Evolutionary conservation across 2,888 invertebrate species (phyloP).

Genomic region (Sycophila texana): DNA sequence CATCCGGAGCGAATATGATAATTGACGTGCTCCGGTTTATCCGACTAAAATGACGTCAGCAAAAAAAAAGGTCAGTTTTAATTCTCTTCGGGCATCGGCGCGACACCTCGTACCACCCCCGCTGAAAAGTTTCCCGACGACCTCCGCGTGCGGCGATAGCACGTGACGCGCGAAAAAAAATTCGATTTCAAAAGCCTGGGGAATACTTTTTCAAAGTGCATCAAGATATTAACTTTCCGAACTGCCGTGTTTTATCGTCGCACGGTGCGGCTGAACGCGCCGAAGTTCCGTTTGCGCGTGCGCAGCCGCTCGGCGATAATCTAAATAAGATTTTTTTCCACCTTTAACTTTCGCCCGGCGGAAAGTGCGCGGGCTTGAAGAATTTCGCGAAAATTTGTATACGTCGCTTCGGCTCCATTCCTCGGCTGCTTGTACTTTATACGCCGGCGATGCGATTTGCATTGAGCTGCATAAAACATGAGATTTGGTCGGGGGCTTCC

Average conservation of each 20-base stretch:
- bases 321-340: slow-evolving; percentile 30
- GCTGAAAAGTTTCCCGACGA: slow-evolving; percentile 34
- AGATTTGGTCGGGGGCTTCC: neutral
- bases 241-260: slow-evolving; percentile 46
- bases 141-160: neutral
- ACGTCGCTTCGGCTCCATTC: neutral
- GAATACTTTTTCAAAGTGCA: slow-evolving; percentile 44
- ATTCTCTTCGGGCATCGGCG: too few relatives aligned
- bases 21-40: too few relatives aligned
- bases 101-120: too few relatives aligned
- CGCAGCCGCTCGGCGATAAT: slow-evolving; percentile 17
- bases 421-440: neutral
- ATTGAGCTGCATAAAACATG: slow-evolving; percentile 2
- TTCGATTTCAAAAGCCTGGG: slow-evolving; percentile 38
- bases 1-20: too few relatives aligned
- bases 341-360: neutral
- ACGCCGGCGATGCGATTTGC: neutral
- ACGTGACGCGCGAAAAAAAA: slow-evolving; percentile 38
- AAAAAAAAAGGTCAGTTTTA: too few relatives aligned
- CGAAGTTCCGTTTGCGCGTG: neutral
- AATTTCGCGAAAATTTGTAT: too few relatives aligned
- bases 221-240: slow-evolving; percentile 53
- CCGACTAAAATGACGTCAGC: too few relatives aligned
- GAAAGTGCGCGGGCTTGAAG: neutral
- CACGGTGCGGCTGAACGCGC: slow-evolving; percentile 3